A percentile compares a stretch with the other conserved stretches of the same genome.
Evolutionary conservation across 1,140 invertebrate genomes (phyloP).

Genomic region (Potamilus streckersoni): DNA sequence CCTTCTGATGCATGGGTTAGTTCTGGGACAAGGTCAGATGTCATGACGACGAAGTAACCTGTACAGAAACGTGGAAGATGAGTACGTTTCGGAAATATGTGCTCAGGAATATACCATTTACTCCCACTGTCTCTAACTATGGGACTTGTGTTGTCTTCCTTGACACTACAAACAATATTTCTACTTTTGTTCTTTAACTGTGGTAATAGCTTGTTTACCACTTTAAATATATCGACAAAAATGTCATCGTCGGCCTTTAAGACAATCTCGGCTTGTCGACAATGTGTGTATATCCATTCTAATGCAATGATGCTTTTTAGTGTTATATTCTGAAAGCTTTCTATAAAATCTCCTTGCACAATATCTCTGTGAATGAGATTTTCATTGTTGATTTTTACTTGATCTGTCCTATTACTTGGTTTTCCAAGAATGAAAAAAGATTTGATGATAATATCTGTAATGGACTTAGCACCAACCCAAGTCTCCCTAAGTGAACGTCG

Average conservation of each 20-base stretch:
- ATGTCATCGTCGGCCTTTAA: conserved; percentile 94
- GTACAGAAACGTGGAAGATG: conserved; percentile 64
- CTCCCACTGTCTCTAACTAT: conserved; percentile 55
- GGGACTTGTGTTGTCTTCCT: conserved; percentile 21
- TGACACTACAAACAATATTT: conserved; percentile 40
- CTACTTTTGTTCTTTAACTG: conserved; percentile 12
- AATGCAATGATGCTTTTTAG: conserved; percentile 82
- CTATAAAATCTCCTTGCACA: conserved; percentile 55
- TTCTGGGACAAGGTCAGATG: conserved; percentile 56
- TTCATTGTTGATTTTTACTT: conserved; percentile 42
- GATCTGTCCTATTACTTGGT: conserved; percentile 59
- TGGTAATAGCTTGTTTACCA: conserved; percentile 47
- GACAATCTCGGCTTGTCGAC: conserved; percentile 76
- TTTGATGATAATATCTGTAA: conserved; percentile 24
- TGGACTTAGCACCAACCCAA: conserved; percentile 37
- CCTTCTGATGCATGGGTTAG: conserved; percentile 55
- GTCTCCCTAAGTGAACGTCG: conserved; percentile 46
- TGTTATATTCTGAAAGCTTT: conserved; percentile 53
- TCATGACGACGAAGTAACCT: conserved; percentile 66
- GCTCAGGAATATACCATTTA: conserved; percentile 65
- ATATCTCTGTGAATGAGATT: conserved; percentile 55
- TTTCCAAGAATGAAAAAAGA: conserved; percentile 79
- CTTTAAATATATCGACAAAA: conserved; percentile 73
- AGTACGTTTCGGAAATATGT: conserved; percentile 53
- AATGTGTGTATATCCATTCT: conserved; percentile 79